These are phyloP conservation scores for Holacanthella duospinosa DNA, from an alignment of 2,888 invertebrate genomes.

Conservation along the genomic window DNA sequence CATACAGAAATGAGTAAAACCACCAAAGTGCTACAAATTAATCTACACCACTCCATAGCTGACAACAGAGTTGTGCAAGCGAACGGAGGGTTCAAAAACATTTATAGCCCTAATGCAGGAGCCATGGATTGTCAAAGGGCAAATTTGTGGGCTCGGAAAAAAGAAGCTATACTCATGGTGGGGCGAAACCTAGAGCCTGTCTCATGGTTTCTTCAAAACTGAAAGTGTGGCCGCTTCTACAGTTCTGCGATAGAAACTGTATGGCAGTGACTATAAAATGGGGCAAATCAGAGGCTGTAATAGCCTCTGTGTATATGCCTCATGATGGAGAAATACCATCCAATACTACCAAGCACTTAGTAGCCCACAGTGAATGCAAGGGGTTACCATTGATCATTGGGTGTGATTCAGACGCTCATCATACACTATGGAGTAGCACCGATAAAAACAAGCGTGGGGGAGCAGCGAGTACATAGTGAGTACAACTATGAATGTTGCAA, in stretches of 20 bases:
- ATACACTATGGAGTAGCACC: conserved; percentile 16
- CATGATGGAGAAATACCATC: conserved; percentile 9
- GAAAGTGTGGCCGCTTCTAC: background rate
- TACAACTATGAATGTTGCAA: conserved; percentile 2
- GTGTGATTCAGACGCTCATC: conserved; percentile 23
- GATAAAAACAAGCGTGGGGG: conserved; percentile 15
- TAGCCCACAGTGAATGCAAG: conserved; percentile 6
- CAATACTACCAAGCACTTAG: background rate
- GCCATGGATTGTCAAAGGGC: background rate
- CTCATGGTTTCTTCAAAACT: conserved; percentile 9
- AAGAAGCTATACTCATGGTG: background rate
- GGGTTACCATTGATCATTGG: conserved; percentile 12
- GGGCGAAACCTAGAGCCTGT: conserved; percentile 4
- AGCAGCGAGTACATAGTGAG: background rate
- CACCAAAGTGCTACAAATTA: background rate
- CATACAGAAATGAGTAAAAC: too few relatives aligned
- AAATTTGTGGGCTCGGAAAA: background rate
- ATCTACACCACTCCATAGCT: background rate
- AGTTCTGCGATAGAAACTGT: conserved; percentile 11
- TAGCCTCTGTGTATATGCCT: conserved; percentile 21
- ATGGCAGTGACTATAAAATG: conserved; percentile 8
- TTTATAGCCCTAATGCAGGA: background rate
- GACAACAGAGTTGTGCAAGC: background rate
- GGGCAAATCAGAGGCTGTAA: background rate
- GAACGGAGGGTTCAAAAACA: background rate